These are phyloP conservation scores for Eledona agricola DNA, from an alignment of 2,888 invertebrate genomes.

Conservation along the genomic window DNA sequence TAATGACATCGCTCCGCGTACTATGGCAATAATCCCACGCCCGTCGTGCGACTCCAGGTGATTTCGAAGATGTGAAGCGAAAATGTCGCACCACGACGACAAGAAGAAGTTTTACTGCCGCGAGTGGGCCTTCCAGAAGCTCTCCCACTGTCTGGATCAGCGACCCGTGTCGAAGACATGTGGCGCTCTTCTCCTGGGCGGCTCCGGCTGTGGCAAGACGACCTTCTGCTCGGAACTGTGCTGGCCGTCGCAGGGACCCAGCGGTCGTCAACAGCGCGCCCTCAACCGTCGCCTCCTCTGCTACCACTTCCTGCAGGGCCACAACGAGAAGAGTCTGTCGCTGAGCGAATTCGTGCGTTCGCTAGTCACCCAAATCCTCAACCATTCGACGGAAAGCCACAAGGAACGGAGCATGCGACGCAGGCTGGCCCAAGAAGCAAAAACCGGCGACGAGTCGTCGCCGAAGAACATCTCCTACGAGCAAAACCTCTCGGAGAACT, in stretches of 20 bases:
- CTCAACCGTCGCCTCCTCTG: constrained; percentile 83
- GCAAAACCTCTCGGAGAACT: constrained; percentile 49
- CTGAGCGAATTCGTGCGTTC: constrained; percentile 86
- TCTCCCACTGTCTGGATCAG: constrained; percentile 91
- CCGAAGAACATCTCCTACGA: constrained; percentile 47
- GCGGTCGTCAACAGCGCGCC: constrained; percentile 75
- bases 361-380: constrained; percentile 83
- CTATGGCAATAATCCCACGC: constrained; percentile 29
- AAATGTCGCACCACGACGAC: constrained; percentile 64
- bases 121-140: constrained; percentile 96
- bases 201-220: constrained; percentile 95
- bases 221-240: constrained; percentile 85
- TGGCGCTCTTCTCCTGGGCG: constrained; percentile 86
- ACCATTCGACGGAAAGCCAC: constrained; percentile 69
- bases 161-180: constrained; percentile 84
- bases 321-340: constrained; percentile 85
- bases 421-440: constrained; percentile 53
- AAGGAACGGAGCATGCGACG: constrained; percentile 61
- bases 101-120: constrained; percentile 86
- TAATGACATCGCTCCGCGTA: constrained; percentile 10
- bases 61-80: constrained; percentile 36
- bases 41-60: constrained; percentile 19
- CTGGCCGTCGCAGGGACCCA: constrained; percentile 73
- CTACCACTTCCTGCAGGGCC: constrained; percentile 87
- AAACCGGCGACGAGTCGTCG: constrained; percentile 35